A percentile compares a stretch with the other conserved stretches of the same genome.
These are phyloP conservation scores for Cecropterus lyciades DNA, from an alignment of 1,140 invertebrate species.

Conservation along the genomic window DNA sequence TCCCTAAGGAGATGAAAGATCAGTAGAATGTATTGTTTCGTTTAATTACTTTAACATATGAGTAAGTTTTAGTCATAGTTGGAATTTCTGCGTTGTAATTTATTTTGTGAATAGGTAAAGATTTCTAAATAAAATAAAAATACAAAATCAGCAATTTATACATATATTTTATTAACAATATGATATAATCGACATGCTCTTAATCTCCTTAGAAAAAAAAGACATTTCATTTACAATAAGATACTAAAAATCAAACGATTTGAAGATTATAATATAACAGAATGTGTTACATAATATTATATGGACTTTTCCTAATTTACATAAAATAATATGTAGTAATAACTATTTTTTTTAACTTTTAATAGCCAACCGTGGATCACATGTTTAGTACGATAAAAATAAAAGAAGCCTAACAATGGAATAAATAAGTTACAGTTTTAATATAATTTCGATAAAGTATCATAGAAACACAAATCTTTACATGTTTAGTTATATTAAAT, in stretches of 20 bases:
- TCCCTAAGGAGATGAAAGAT: too few relatives aligned
- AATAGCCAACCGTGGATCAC: constrained; percentile 48
- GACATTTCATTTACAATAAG: constrained; percentile 68
- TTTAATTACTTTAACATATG: too few relatives aligned
- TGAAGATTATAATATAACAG: constrained; percentile 61
- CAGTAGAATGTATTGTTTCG: too few relatives aligned
- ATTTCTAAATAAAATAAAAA: constrained; percentile 47
- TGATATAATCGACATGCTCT: constrained; percentile 80
- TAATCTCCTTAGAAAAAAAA: constrained; percentile 65
- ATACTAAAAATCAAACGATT: constrained; percentile 70
- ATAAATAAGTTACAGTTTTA: constrained; percentile 6
- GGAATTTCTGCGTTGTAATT: too few relatives aligned
- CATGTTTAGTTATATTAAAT: constrained; percentile 20
- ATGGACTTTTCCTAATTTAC: constrained; percentile 70
- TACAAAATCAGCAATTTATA: constrained; percentile 70
- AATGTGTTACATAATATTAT: constrained; percentile 58
- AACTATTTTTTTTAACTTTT: constrained; percentile 44
- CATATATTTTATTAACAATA: constrained; percentile 83
- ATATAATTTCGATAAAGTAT: constrained; percentile 23
- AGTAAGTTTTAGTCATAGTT: too few relatives aligned
- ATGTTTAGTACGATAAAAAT: constrained; percentile 17
- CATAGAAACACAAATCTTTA: constrained; percentile 28
- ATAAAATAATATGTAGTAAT: constrained; percentile 56
- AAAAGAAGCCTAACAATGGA: constrained; percentile 2
- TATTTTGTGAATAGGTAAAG: not conserved